Percentiles rank a stretch among this genome's conserved stretches.
Evolutionary conservation across 2,113 vertebrate genomes (phyloP).

Genomic region (Boulengeromyrus knoepffleri): DNA sequence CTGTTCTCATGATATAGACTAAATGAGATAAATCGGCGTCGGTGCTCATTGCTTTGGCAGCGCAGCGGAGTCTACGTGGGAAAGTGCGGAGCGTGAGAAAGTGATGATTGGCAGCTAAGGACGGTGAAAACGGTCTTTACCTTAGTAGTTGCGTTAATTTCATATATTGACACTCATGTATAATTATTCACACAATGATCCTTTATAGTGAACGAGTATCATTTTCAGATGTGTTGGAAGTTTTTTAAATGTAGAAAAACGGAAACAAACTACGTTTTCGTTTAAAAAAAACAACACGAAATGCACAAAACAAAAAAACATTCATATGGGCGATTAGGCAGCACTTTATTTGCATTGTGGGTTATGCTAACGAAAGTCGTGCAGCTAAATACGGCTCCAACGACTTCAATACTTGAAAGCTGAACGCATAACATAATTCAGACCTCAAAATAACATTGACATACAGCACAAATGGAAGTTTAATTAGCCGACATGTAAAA

Average conservation of each 20-base stretch:
- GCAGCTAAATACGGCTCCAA: neutral
- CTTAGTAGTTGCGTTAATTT: neutral
- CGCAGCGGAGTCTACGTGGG: neutral
- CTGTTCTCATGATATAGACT: conserved; percentile 2
- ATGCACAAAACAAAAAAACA: neutral
- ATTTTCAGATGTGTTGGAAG: neutral
- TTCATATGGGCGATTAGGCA: neutral
- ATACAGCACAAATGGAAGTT: neutral
- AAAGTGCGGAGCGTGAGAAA: neutral
- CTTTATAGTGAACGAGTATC: neutral
- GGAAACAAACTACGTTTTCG: neutral
- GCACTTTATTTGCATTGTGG: neutral
- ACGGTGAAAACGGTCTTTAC: neutral
- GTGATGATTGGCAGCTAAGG: neutral
- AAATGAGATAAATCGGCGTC: conserved; percentile 1
- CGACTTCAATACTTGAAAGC: neutral
- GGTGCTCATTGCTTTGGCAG: neutral
- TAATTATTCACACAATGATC: neutral
- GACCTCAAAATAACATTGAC: neutral
- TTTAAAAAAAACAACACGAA: neutral
- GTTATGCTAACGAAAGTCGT: neutral
- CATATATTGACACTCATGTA: neutral
- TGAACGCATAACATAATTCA: neutral
- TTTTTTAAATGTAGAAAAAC: neutral
- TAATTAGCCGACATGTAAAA: neutral